phyloP scores from a whole-genome alignment of 2,797 vertebrate genomes.

The Sebastes nivosus region DNA sequence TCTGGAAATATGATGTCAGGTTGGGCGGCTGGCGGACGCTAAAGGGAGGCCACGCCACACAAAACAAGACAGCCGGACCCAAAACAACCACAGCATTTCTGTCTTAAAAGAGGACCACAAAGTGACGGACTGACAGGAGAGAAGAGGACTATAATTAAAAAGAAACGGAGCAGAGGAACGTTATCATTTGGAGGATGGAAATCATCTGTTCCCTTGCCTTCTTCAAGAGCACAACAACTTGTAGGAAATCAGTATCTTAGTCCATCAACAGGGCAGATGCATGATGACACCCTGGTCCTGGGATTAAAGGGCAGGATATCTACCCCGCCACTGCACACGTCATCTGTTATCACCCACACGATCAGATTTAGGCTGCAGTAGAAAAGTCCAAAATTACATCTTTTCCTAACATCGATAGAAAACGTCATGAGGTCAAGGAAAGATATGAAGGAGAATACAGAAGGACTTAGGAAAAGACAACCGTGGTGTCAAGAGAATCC shows the following conservation, averaged over 20 bases:
- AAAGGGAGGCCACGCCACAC: conserved; percentile 16
- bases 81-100: conserved; percentile 54
- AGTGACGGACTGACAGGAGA: conserved; percentile 23
- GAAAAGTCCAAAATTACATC: no score
- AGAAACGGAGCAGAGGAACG: conserved; percentile 9
- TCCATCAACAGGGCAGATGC: neutral
- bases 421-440: no score
- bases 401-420: fast-evolving
- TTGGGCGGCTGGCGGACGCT: conserved; percentile 1
- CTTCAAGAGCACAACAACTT: conserved; percentile 7
- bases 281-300: neutral
- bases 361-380: neutral
- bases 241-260: neutral
- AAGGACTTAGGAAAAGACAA: no score
- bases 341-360: neutral
- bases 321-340: neutral
- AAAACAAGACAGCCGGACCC: neutral
- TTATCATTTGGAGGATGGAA: conserved; percentile 32
- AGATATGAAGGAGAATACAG: fast-evolving
- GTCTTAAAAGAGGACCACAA: conserved; percentile 21
- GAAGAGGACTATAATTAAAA: conserved; percentile 48
- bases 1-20: conserved; percentile 55
- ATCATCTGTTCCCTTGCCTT: conserved; percentile 2
- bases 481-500: no score
- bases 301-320: conserved; percentile 12